phyloP scores from a whole-genome alignment of 2,113 vertebrate genomes.

The Cervus canadensis region DNA sequence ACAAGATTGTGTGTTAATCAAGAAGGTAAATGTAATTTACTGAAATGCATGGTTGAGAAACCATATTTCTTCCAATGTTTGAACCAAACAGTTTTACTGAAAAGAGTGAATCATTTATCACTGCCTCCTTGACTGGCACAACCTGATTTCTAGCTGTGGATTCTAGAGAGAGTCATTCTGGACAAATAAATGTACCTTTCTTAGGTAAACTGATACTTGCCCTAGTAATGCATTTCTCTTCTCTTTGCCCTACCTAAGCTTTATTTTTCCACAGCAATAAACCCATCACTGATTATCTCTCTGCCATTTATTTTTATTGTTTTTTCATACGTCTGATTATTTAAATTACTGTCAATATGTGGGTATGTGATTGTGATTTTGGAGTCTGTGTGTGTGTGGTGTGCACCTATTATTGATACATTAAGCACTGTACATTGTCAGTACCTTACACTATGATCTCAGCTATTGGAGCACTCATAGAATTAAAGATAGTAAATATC shows the following conservation, averaged over 20 bases:
- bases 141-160: background rate
- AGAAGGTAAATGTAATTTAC: background rate
- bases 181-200: background rate
- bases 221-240: background rate
- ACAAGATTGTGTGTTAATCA: background rate
- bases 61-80: background rate
- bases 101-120: background rate
- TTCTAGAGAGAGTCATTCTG: background rate
- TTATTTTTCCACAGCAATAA: background rate
- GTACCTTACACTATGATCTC: background rate
- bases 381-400: background rate
- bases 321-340: background rate
- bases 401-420: background rate
- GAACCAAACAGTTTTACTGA: background rate
- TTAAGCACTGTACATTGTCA: background rate
- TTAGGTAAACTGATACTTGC: background rate
- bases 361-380: background rate
- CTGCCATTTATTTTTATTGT: background rate
- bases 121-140: accelerated
- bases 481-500: background rate
- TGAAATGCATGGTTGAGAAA: background rate
- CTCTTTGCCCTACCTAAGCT: background rate
- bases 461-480: background rate
- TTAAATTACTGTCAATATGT: background rate
- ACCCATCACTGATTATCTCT: background rate